Evolutionary conservation across 2,797 vertebrate species (phyloP).

Genomic region (Mastacembelus armatus): DNA sequence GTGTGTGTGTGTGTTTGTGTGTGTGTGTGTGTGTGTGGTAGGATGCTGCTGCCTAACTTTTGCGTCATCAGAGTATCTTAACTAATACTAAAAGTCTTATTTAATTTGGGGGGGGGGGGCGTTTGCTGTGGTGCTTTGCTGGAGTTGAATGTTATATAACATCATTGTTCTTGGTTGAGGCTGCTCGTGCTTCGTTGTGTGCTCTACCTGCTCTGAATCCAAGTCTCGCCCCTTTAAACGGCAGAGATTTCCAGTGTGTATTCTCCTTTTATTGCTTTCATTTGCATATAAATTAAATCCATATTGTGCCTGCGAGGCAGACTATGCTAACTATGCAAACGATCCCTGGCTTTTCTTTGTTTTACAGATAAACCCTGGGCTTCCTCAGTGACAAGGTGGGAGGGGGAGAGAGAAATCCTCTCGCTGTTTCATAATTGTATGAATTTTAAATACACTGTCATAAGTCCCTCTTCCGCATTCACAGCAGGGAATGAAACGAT

Average conservation of each 20-base stretch:
- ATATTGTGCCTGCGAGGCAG: slow-evolving; percentile 97
- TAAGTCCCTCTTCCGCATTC: slow-evolving; percentile 73
- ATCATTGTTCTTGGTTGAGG: slow-evolving; percentile 16
- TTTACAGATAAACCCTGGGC: slow-evolving; percentile 90
- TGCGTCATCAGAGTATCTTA: slow-evolving; percentile 7
- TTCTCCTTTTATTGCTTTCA: slow-evolving; percentile 84
- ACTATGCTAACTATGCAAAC: slow-evolving; percentile 88
- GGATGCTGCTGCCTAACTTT: neutral
- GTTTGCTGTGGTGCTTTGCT: too few relatives aligned
- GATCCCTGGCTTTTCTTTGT: slow-evolving; percentile 90
- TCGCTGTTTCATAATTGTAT: slow-evolving; percentile 91
- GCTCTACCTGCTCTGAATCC: slow-evolving; percentile 67
- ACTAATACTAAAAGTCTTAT: neutral
- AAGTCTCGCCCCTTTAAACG: slow-evolving; percentile 57
- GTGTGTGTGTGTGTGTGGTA: neutral
- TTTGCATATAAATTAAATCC: slow-evolving; percentile 93
- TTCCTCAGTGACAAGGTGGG: slow-evolving; percentile 83
- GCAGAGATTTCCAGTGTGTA: slow-evolving; percentile 81
- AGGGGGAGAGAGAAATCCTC: slow-evolving; percentile 75
- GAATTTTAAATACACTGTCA: slow-evolving; percentile 83
- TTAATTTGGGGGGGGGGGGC: too few relatives aligned
- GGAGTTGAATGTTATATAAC: slow-evolving; percentile 68
- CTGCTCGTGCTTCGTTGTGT: slow-evolving; percentile 33
- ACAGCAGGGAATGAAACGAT: slow-evolving; percentile 68
- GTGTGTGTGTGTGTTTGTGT: slow-evolving; percentile 15